These are phyloP conservation scores for Nesoenas mayeri DNA, from an alignment of 2,113 vertebrate genomes.

Conservation along the genomic window DNA sequence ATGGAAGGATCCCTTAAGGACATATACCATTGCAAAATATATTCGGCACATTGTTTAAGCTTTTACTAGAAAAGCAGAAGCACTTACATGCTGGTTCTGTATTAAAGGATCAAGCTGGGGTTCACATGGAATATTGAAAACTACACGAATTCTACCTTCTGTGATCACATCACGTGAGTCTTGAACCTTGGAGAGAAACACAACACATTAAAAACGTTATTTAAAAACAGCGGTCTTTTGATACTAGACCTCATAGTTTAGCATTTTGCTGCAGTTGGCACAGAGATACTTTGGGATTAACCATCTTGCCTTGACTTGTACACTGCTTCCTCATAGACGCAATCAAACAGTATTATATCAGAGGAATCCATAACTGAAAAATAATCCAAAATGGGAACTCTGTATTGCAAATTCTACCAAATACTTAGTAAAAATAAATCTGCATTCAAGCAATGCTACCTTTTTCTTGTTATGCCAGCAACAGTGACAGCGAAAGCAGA, in stretches of 20 bases:
- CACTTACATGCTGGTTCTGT: slow-evolving; percentile 96
- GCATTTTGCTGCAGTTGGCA: not conserved
- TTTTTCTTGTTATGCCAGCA: not conserved
- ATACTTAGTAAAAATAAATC: not conserved
- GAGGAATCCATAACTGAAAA: not conserved
- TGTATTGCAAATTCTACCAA: not conserved
- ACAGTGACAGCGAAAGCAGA: not conserved
- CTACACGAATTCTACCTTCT: slow-evolving; percentile 91
- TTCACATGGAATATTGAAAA: slow-evolving; percentile 92
- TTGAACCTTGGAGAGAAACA: slow-evolving; percentile 81
- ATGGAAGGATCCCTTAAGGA: not conserved
- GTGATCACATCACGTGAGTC: slow-evolving; percentile 91
- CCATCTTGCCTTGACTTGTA: not conserved
- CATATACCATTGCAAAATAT: not conserved
- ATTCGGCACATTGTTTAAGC: not conserved
- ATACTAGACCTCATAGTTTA: not conserved
- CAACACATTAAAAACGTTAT: not conserved
- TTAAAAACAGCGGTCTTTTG: not conserved
- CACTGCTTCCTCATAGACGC: not conserved
- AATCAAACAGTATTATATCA: not conserved
- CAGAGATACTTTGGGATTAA: not conserved
- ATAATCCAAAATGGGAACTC: not conserved
- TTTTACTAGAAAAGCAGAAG: not conserved
- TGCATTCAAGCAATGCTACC: not conserved
- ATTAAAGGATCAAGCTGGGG: slow-evolving; percentile 92